Conservation (phyloP, 2,888 invertebrate species). For the Seira ritae region DNA sequence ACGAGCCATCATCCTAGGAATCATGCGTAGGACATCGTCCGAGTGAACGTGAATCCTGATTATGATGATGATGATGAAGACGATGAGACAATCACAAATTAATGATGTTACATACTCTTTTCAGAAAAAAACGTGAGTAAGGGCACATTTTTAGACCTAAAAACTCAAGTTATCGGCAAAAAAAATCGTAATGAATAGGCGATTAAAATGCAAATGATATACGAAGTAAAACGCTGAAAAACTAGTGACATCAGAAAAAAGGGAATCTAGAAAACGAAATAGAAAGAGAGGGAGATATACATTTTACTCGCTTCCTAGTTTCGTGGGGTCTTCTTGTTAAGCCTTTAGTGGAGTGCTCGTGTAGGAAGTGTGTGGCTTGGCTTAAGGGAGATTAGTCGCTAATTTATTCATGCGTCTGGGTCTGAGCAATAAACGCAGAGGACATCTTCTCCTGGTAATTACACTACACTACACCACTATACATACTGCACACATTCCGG, state of each 20-base stretch:
- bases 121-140: constrained; percentile 6
- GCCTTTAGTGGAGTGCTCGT: constrained; percentile 6
- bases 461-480: too few relatives aligned
- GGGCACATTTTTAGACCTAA: constrained; percentile 2
- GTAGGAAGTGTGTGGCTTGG: constrained; percentile 6
- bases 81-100: neutral
- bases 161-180: neutral
- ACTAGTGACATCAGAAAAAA: neutral
- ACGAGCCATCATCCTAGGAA: neutral
- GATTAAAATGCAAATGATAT: constrained; percentile 52
- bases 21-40: constrained; percentile 5
- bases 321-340: constrained; percentile 27
- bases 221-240: neutral
- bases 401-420: neutral
- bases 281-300: neutral
- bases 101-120: neutral
- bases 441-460: neutral
- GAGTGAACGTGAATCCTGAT: constrained; percentile 10
- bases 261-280: neutral
- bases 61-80: too few relatives aligned
- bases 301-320: constrained; percentile 37
- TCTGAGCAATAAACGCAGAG: neutral
- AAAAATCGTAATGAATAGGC: constrained; percentile 31
- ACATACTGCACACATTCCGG: neutral
- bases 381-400: constrained; percentile 2